phyloP scores from a whole-genome alignment of 1,140 invertebrate genomes.

The Drosophila lini region DNA sequence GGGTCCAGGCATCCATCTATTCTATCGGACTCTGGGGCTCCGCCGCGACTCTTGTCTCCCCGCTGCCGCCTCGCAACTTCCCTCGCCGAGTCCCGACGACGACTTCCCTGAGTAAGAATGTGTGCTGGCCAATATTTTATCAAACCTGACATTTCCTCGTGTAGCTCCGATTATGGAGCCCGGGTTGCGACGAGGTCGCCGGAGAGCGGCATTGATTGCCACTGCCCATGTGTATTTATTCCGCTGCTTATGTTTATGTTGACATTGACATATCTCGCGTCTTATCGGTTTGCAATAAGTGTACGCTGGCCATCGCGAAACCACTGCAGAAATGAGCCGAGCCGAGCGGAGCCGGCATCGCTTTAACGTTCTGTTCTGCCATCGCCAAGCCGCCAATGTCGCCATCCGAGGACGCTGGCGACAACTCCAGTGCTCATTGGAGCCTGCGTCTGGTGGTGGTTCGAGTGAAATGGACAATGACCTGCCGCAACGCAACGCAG shows the following conservation, averaged over 20 bases:
- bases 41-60: slow-evolving; percentile 1
- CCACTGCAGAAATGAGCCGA: slow-evolving; percentile 32
- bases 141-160: slow-evolving; percentile 72
- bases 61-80: slow-evolving; percentile 22
- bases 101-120: slow-evolving; percentile 61
- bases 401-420: slow-evolving; percentile 26
- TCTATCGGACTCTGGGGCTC: slow-evolving; percentile 14
- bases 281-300: slow-evolving; percentile 61
- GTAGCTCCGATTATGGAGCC: slow-evolving; percentile 66
- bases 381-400: slow-evolving; percentile 26
- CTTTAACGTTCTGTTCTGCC: slow-evolving; percentile 36
- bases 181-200: slow-evolving; percentile 38
- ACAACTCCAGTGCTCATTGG: slow-evolving; percentile 32
- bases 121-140: slow-evolving; percentile 76
- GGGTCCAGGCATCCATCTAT: slow-evolving; percentile 20
- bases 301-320: slow-evolving; percentile 41
- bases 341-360: slow-evolving; percentile 15
- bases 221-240: slow-evolving; percentile 67
- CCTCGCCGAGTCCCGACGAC: not conserved
- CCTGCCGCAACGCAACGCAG: slow-evolving; percentile 28
- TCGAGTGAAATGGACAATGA: slow-evolving; percentile 38
- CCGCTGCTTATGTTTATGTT: slow-evolving; percentile 64
- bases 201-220: slow-evolving; percentile 38
- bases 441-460: slow-evolving; percentile 6
- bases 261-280: slow-evolving; percentile 70